Evolutionary conservation across 1,140 invertebrate species (phyloP).

Genomic region (Drosophila mojavensis): DNA sequence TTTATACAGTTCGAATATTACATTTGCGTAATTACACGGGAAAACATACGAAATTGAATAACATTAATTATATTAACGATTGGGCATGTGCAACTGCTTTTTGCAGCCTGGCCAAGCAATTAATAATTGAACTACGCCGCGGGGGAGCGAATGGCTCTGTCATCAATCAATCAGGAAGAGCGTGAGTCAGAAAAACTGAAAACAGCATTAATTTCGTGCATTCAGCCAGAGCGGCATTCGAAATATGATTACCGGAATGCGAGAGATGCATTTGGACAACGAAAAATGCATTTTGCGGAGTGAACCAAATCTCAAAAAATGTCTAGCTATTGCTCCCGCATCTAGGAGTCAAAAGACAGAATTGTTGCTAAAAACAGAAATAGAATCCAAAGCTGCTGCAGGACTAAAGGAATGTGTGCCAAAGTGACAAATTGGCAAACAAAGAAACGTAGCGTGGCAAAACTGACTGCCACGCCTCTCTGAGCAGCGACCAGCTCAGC

Average conservation of each 20-base stretch:
- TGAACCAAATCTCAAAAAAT: conserved; percentile 28
- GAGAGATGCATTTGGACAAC: not conserved
- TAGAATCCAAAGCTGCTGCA: conserved; percentile 52
- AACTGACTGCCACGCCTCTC: conserved; percentile 17
- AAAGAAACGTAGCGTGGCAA: conserved; percentile 37
- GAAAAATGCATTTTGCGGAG: conserved; percentile 15
- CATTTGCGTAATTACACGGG: not conserved
- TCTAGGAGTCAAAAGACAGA: conserved; percentile 53
- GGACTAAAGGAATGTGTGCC: conserved; percentile 37
- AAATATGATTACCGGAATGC: conserved; percentile 39
- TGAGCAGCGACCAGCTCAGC: not conserved
- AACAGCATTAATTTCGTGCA: conserved; percentile 14
- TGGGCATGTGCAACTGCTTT: not conserved
- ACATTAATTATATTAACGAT: not conserved
- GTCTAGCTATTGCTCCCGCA: conserved; percentile 56
- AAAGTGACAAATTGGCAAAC: conserved; percentile 76
- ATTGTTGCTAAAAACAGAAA: conserved; percentile 49
- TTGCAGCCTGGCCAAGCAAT: conserved; percentile 3
- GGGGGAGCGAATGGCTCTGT: not conserved
- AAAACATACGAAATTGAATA: not conserved
- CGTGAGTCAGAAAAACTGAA: conserved; percentile 4
- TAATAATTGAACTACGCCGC: conserved; percentile 4
- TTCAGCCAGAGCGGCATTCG: conserved; percentile 58
- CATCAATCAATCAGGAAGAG: conserved; percentile 43
- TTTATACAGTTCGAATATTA: not conserved